These are phyloP conservation scores for Stenichneumon culpator DNA, from an alignment of 2,888 invertebrate genomes.

Conservation along the genomic window DNA sequence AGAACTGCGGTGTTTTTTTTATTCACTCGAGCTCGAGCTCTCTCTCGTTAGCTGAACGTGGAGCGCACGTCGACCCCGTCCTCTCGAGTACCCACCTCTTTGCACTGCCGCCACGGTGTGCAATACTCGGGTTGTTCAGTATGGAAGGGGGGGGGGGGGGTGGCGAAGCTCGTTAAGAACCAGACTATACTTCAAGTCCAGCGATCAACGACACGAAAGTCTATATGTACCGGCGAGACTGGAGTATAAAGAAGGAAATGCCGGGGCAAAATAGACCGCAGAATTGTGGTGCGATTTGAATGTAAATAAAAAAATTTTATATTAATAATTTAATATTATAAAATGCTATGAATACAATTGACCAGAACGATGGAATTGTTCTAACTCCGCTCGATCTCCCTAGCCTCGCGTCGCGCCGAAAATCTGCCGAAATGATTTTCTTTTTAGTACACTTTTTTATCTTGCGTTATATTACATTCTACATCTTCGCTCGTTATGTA, in stretches of 20 bases:
- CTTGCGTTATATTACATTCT: too few relatives aligned
- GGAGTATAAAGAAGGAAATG: neutral
- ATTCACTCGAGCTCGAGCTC: slow-evolving; percentile 31
- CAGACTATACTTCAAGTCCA: slow-evolving; percentile 16
- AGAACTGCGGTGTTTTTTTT: slow-evolving; percentile 13
- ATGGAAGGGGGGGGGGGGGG: neutral
- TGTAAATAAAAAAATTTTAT: neutral
- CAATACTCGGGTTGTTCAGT: slow-evolving; percentile 12
- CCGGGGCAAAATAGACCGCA: neutral
- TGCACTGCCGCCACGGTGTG: slow-evolving; percentile 37
- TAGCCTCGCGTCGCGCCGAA: too few relatives aligned
- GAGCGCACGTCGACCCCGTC: slow-evolving; percentile 50
- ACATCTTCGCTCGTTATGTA: too few relatives aligned
- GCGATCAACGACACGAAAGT: slow-evolving; percentile 25
- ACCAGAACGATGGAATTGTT: too few relatives aligned
- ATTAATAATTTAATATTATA: too few relatives aligned
- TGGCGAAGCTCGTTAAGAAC: slow-evolving; percentile 32
- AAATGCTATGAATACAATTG: too few relatives aligned
- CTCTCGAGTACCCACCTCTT: slow-evolving; percentile 52
- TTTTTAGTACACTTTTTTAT: too few relatives aligned
- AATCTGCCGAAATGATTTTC: too few relatives aligned
- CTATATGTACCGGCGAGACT: slow-evolving; percentile 7
- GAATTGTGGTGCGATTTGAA: neutral
- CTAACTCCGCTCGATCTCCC: too few relatives aligned
- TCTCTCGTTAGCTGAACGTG: slow-evolving; percentile 30